Percentiles rank a stretch among this genome's conserved stretches.
phyloP scores from a whole-genome alignment of 2,797 vertebrate genomes.

The Harpagifer antarcticus region DNA sequence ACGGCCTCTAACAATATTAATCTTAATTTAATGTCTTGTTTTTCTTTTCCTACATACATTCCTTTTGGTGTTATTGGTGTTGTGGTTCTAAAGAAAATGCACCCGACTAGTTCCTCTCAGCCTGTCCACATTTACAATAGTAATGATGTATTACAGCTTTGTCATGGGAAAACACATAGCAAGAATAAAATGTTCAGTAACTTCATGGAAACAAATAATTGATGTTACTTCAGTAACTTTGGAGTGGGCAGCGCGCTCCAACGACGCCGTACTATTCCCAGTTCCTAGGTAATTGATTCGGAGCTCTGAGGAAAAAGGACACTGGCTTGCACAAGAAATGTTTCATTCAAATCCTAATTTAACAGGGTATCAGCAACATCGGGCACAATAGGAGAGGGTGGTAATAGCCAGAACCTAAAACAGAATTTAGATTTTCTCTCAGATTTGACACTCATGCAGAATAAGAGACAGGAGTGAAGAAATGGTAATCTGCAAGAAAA shows the following conservation, averaged over 20 bases:
- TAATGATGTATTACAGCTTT: constrained; percentile 18
- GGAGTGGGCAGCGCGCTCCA: constrained; percentile 7
- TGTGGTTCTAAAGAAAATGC: constrained; percentile 59
- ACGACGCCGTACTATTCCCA: constrained; percentile 8
- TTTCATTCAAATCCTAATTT: constrained; percentile 65
- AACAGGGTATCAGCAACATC: constrained; percentile 62
- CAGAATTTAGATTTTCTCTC: constrained; percentile 80
- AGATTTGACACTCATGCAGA: constrained; percentile 79
- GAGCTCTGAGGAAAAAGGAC: constrained; percentile 30
- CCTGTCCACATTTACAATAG: constrained; percentile 16
- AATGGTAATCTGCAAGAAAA: constrained; percentile 88
- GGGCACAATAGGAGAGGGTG: constrained; percentile 61
- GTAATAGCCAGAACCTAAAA: constrained; percentile 75
- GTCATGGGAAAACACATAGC: constrained; percentile 17
- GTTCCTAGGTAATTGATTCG: constrained; percentile 44
- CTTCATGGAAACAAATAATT: constrained; percentile 29
- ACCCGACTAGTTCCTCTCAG: constrained; percentile 39
- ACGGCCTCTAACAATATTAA: too few species aligned
- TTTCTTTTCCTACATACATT: too few species aligned
- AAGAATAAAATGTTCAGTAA: constrained; percentile 21
- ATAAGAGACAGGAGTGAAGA: constrained; percentile 77
- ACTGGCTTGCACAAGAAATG: constrained; percentile 24
- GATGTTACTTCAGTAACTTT: constrained; percentile 33
- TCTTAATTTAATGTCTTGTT: too few species aligned
- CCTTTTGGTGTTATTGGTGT: constrained; percentile 10